These are phyloP conservation scores for Perizoma affinitatum DNA, from an alignment of 2,888 invertebrate genomes.

Conservation along the genomic window DNA sequence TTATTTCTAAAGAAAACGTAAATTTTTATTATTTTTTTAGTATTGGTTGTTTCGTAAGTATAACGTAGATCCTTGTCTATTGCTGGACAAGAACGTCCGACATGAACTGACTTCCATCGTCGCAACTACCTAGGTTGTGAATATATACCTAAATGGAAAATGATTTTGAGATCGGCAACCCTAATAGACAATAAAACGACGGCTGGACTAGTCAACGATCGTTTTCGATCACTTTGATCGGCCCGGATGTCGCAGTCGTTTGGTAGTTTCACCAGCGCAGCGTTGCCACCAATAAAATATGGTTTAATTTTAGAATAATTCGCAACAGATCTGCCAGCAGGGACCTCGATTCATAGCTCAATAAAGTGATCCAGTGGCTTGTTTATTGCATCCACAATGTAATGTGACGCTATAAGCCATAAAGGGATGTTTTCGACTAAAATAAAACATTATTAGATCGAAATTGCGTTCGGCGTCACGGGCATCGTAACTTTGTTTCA, in stretches of 20 bases:
- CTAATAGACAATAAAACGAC: slow-evolving; percentile 55
- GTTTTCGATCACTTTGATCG: slow-evolving; percentile 77
- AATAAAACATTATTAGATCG: slow-evolving; percentile 44
- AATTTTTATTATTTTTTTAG: no score
- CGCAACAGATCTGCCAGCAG: slow-evolving; percentile 56
- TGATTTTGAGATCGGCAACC: slow-evolving; percentile 17
- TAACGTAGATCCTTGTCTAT: no score
- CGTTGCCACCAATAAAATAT: slow-evolving; percentile 62
- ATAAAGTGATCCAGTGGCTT: slow-evolving; percentile 58
- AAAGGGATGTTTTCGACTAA: slow-evolving; percentile 43
- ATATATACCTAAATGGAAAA: no score
- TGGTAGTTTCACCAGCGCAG: slow-evolving; percentile 59
- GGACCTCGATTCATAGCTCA: slow-evolving; percentile 57
- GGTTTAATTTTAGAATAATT: slow-evolving; percentile 74
- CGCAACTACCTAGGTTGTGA: no score
- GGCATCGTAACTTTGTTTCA: slow-evolving; percentile 32
- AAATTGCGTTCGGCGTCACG: slow-evolving; percentile 34
- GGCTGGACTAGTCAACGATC: slow-evolving; percentile 52
- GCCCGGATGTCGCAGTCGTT: slow-evolving; percentile 73
- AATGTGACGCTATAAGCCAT: slow-evolving; percentile 44
- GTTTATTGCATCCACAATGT: slow-evolving; percentile 58
- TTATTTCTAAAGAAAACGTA: no score
- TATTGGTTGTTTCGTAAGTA: no score
- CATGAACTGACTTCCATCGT: no score
- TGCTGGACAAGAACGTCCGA: no score